Percentiles rank a stretch among this genome's conserved stretches.
Conservation (phyloP, 2,888 invertebrate species). For the Julus scanicus region DNA sequence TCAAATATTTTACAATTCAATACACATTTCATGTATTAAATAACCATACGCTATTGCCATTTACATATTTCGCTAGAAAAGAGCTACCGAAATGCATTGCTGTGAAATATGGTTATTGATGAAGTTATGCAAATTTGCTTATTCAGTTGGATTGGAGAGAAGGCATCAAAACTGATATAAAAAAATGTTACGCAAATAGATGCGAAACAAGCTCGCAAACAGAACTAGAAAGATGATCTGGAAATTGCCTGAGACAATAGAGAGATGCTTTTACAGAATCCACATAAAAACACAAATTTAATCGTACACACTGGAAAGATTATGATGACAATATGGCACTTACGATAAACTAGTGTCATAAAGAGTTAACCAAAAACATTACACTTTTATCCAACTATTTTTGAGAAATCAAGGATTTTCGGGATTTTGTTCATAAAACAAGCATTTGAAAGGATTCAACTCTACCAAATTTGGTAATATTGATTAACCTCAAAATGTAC, state of each 20-base stretch:
- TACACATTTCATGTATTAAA: constrained; percentile 16
- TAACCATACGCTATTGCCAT: not conserved
- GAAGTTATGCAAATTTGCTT: constrained; percentile 33
- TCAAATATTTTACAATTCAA: constrained; percentile 33
- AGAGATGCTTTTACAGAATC: not conserved
- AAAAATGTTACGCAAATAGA: constrained; percentile 5
- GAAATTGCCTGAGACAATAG: not conserved
- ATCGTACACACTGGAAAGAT: not conserved
- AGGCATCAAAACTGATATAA: constrained; percentile 20
- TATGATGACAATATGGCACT: not conserved
- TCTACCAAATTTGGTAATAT: too few relatives aligned
- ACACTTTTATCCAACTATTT: too few relatives aligned
- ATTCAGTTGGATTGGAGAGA: not conserved
- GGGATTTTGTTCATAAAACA: too few relatives aligned
- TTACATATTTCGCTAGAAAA: constrained; percentile 14
- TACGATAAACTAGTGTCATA: not conserved
- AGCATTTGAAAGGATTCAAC: too few relatives aligned
- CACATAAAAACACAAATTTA: not conserved
- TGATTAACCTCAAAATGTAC: too few relatives aligned
- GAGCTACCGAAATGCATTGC: not conserved
- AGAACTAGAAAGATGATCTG: not conserved
- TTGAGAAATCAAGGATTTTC: too few relatives aligned
- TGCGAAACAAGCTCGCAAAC: constrained; percentile 7
- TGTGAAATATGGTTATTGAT: constrained; percentile 33
- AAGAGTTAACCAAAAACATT: too few relatives aligned